These are phyloP conservation scores for Hippasteria phrygiana DNA, from an alignment of 53 echinoderm and acorn worm genomes.

Conservation along the genomic window DNA sequence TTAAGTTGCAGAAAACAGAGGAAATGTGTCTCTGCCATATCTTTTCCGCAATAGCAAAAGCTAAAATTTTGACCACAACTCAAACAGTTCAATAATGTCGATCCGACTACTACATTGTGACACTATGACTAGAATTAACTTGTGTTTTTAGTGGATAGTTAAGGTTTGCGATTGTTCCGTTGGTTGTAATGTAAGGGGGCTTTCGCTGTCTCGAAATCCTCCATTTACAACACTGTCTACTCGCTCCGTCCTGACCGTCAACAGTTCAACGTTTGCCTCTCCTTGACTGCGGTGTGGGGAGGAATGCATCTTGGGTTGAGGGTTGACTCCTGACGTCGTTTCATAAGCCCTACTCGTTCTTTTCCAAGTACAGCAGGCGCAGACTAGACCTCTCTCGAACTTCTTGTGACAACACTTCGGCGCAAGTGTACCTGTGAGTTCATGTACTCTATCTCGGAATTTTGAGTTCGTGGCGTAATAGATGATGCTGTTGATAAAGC, in stretches of 20 bases:
- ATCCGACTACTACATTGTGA: too few species aligned
- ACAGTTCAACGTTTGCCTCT: not conserved
- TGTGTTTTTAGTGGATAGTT: too few species aligned
- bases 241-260: not conserved
- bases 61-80: too few species aligned
- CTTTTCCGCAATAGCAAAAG: too few species aligned
- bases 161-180: not conserved
- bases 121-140: too few species aligned
- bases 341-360: not conserved
- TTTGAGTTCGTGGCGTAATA: not conserved
- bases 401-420: not conserved
- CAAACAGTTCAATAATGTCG: too few species aligned
- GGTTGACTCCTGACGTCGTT: not conserved
- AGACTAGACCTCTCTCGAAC: not conserved
- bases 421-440: not conserved
- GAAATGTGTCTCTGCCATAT: too few species aligned
- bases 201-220: not conserved
- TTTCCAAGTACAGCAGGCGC: not conserved
- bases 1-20: too few species aligned
- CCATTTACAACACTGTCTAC: not conserved
- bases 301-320: not conserved
- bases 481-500: conserved; percentile 6
- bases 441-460: not conserved
- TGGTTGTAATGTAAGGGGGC: not conserved
- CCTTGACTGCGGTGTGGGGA: not conserved